phyloP scores from a whole-genome alignment of 2,797 vertebrate species.

The Hyperoplus lanceolatus region DNA sequence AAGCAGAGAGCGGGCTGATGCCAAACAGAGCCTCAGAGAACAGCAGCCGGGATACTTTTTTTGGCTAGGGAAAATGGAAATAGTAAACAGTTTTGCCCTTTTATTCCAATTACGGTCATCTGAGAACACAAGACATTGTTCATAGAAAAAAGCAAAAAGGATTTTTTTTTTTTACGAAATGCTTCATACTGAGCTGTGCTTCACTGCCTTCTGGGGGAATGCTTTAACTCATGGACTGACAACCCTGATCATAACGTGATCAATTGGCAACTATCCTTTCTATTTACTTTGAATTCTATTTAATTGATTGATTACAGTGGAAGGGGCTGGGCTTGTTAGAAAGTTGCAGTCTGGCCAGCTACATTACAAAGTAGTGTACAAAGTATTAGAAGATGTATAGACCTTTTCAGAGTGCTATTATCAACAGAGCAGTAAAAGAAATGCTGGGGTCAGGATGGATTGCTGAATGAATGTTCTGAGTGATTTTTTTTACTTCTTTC shows the following conservation, averaged over 20 bases:
- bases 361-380: not conserved
- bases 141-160: slow-evolving; percentile 16
- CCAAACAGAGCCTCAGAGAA: slow-evolving; percentile 59
- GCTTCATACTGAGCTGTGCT: not conserved
- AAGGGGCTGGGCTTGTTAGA: slow-evolving; percentile 4
- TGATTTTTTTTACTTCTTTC: not conserved
- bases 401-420: not conserved
- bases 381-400: not conserved
- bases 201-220: slow-evolving; percentile 20
- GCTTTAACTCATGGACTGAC: slow-evolving; percentile 24
- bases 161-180: slow-evolving; percentile 1
- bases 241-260: slow-evolving; percentile 35
- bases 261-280: slow-evolving; percentile 49
- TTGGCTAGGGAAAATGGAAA: slow-evolving; percentile 26
- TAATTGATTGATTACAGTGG: slow-evolving; percentile 8
- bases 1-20: slow-evolving; percentile 55
- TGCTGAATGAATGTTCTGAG: not conserved
- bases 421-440: slow-evolving; percentile 11
- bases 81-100: slow-evolving; percentile 63
- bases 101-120: slow-evolving; percentile 37
- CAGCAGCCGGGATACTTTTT: slow-evolving; percentile 43
- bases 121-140: slow-evolving; percentile 47
- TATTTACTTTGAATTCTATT: not conserved
- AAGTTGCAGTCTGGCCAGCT: slow-evolving; percentile 9
- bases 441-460: not conserved